A percentile compares a stretch with the other conserved stretches of the same genome.
Conservation (phyloP, 2,113 vertebrate species). For the Daubentonia madagascariensis region DNA sequence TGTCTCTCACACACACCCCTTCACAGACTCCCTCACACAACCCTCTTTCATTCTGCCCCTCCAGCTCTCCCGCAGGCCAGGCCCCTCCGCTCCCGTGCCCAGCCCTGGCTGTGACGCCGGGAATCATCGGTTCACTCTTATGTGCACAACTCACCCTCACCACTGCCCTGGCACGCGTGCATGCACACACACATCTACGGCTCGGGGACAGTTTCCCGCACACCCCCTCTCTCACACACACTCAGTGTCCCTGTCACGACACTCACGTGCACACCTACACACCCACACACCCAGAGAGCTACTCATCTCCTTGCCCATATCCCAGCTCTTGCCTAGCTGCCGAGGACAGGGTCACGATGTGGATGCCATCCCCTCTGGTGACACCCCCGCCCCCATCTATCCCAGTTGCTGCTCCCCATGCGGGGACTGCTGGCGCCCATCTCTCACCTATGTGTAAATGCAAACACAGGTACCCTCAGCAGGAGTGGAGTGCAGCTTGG, state of each 20-base stretch:
- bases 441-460: neutral
- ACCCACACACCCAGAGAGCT: neutral
- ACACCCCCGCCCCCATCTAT: neutral
- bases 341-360: neutral
- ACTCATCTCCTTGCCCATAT: neutral
- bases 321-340: neutral
- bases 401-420: neutral
- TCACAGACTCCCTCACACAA: slow-evolving; percentile 61
- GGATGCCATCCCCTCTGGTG: neutral
- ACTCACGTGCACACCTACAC: slow-evolving; percentile 42
- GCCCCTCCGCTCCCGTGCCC: slow-evolving; percentile 52
- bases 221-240: neutral
- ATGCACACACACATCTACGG: neutral
- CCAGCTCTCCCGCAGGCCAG: neutral
- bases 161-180: neutral
- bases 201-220: slow-evolving; percentile 31
- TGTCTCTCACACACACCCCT: slow-evolving; percentile 41
- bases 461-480: neutral
- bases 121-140: slow-evolving; percentile 53
- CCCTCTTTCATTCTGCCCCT: slow-evolving; percentile 71
- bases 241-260: slow-evolving; percentile 18
- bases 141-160: neutral
- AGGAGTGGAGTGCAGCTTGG: neutral
- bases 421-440: neutral
- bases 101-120: slow-evolving; percentile 32